Conservation (phyloP, 2,797 vertebrate genomes). For the Aselliscus stoliczkanus region DNA sequence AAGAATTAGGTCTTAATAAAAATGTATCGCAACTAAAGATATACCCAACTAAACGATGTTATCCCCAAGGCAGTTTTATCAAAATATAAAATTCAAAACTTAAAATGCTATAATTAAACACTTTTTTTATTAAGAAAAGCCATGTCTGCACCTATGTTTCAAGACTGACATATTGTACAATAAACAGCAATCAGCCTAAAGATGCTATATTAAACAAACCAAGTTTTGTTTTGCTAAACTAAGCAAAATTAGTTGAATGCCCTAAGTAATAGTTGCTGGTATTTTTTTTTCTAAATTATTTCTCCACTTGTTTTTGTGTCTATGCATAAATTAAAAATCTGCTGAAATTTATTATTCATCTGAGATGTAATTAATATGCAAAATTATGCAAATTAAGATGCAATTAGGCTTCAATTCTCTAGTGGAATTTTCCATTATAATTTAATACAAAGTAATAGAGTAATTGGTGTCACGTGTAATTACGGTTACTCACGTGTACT, state of each 20-base stretch:
- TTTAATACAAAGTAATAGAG: constrained; percentile 99
- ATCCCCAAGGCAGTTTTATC: constrained; percentile 78
- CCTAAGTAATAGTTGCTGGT: constrained; percentile 94
- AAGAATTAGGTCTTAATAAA: constrained; percentile 72
- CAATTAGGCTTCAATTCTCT: constrained; percentile 99
- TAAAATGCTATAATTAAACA: constrained; percentile 80
- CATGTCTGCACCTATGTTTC: constrained; percentile 78
- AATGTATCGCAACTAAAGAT: constrained; percentile 69
- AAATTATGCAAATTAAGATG: constrained; percentile 99
- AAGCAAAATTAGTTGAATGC: constrained; percentile 96
- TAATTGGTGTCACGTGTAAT: constrained; percentile 99
- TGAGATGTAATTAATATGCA: constrained; percentile 99
- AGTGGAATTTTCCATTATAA: constrained; percentile 99
- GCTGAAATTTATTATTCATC: constrained; percentile 99
- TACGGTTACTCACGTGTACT: constrained; percentile 99
- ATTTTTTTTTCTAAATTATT: constrained; percentile 93
- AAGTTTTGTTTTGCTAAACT: constrained; percentile 91
- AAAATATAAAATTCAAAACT: constrained; percentile 79
- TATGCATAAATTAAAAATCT: constrained; percentile 99
- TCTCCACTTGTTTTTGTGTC: constrained; percentile 98
- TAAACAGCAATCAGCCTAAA: constrained; percentile 87
- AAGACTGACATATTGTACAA: constrained; percentile 83
- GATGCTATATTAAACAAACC: constrained; percentile 87
- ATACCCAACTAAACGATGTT: constrained; percentile 76
- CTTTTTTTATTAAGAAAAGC: constrained; percentile 78